phyloP scores from a whole-genome alignment of 2,113 vertebrate genomes.

The Myiagra hebetior region DNA sequence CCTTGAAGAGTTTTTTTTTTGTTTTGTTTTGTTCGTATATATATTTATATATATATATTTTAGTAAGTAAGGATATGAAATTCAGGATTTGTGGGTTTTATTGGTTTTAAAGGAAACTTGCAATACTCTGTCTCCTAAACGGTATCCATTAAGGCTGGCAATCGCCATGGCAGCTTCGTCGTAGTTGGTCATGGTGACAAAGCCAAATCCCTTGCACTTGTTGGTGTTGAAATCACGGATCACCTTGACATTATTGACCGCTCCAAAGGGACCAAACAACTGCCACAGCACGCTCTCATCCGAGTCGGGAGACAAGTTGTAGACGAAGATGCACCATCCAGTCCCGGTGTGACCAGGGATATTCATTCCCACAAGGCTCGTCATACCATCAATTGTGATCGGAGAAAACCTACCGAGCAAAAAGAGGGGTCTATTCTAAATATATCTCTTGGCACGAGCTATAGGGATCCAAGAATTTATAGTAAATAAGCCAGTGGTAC shows the following conservation, averaged over 20 bases:
- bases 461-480: neutral
- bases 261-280: conserved; percentile 98
- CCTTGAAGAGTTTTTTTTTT: conserved; percentile 96
- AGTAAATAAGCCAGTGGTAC: neutral
- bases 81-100: conserved; percentile 99
- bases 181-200: conserved; percentile 99
- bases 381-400: conserved; percentile 99
- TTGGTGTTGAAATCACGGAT: conserved; percentile 99
- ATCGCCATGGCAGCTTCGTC: conserved; percentile 99
- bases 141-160: conserved; percentile 99
- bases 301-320: conserved; percentile 98
- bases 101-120: conserved; percentile 99
- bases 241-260: conserved; percentile 99
- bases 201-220: conserved; percentile 99
- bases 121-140: conserved; percentile 98
- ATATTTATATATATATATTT: conserved; percentile 84
- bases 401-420: conserved; percentile 92
- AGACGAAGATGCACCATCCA: conserved; percentile 99
- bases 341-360: conserved; percentile 98
- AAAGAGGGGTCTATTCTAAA: conserved; percentile 72
- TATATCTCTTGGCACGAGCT: conserved; percentile 52
- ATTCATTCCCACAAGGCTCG: conserved; percentile 99
- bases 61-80: conserved; percentile 88
- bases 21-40: conserved; percentile 81
- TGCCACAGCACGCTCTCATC: conserved; percentile 99